Conservation (phyloP, 2,797 vertebrate genomes). For the Lophotriccus pileatus region DNA sequence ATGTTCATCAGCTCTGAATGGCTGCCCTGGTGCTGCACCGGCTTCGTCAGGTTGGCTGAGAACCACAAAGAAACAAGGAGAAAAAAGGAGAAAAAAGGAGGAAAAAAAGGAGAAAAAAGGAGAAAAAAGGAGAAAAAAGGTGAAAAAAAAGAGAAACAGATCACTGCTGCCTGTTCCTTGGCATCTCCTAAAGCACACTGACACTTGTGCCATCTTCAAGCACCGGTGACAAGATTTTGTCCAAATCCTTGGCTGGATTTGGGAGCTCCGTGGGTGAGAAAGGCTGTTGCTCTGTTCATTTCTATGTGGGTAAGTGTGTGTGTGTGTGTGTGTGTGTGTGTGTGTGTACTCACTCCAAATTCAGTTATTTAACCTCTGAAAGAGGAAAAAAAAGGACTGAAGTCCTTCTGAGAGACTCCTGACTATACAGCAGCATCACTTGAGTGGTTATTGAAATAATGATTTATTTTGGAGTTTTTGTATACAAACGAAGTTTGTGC, state of each 20-base stretch:
- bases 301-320: not conserved
- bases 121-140: too few species aligned
- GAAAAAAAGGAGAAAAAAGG: not conserved
- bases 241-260: not conserved
- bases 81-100: too few species aligned
- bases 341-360: not conserved
- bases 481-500: not conserved
- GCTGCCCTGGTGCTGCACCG: not conserved
- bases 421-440: not conserved
- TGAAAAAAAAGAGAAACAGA: too few species aligned
- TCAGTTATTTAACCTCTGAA: not conserved
- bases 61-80: not conserved
- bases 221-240: not conserved
- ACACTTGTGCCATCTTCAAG: not conserved
- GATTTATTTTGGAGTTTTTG: not conserved
- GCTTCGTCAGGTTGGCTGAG: not conserved
- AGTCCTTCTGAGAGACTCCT: not conserved
- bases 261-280: not conserved
- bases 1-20: not conserved
- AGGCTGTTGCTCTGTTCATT: not conserved
- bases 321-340: not conserved
- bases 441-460: slow-evolving; percentile 9
- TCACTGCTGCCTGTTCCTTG: not conserved
- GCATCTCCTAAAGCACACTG: not conserved
- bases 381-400: not conserved